A percentile compares a stretch with the other conserved stretches of the same genome.
Conservation (phyloP, 2,113 vertebrate species). For the Mugil cephalus region DNA sequence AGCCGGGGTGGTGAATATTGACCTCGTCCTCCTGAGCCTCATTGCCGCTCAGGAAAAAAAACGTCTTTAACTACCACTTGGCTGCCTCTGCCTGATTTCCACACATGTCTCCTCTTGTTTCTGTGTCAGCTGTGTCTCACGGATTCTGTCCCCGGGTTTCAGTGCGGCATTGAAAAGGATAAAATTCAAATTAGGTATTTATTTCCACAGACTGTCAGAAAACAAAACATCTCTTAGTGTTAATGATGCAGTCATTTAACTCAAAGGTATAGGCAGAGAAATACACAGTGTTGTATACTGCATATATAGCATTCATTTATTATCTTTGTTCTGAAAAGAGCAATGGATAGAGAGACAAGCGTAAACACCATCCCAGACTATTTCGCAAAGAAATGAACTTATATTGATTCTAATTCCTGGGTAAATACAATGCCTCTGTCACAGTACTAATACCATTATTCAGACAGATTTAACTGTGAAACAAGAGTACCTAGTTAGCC, state of each 20-base stretch:
- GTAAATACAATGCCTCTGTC: conserved; percentile 29
- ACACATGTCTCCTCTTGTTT: background rate
- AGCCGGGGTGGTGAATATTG: conserved; percentile 53
- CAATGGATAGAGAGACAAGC: background rate
- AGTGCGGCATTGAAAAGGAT: background rate
- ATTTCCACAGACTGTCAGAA: conserved; percentile 6
- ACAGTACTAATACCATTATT: conserved; percentile 39
- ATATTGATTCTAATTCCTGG: conserved; percentile 38
- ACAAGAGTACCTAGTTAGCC: conserved; percentile 27
- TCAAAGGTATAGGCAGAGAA: too few species aligned
- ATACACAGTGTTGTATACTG: too few species aligned
- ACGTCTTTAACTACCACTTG: conserved; percentile 42
- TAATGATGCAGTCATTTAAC: conserved; percentile 26
- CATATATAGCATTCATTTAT: background rate
- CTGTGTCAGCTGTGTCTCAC: background rate
- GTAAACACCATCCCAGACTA: background rate
- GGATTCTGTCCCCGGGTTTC: background rate
- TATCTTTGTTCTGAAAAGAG: background rate
- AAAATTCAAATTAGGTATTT: background rate
- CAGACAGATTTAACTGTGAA: conserved; percentile 40
- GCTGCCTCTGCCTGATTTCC: background rate
- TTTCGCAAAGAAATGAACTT: conserved; percentile 11
- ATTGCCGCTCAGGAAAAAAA: conserved; percentile 13
- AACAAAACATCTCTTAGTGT: background rate
- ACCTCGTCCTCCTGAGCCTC: conserved; percentile 62